These are phyloP conservation scores for Pteropus rufus DNA, from an alignment of 2,797 vertebrate species.

Conservation along the genomic window DNA sequence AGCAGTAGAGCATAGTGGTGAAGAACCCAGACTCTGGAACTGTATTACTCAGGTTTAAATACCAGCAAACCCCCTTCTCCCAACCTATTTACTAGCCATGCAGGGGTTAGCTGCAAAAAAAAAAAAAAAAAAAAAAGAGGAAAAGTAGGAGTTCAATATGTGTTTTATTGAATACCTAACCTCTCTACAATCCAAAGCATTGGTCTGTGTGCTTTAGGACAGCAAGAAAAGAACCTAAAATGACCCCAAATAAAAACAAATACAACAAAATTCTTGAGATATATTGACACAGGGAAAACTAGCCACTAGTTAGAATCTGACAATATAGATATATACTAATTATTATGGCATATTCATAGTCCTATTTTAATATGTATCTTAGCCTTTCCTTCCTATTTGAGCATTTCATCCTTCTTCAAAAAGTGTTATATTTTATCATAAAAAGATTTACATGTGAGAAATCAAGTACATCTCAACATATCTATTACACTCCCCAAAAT, in stretches of 20 bases:
- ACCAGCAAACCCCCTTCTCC: neutral
- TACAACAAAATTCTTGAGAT: neutral
- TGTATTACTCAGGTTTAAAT: neutral
- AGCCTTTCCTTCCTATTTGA: neutral
- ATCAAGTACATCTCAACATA: neutral
- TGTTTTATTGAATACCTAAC: neutral
- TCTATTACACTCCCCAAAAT: neutral
- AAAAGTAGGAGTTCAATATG: neutral
- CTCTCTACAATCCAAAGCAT: neutral
- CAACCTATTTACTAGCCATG: neutral
- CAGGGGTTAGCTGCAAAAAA: neutral
- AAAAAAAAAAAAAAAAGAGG: neutral
- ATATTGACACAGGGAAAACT: neutral
- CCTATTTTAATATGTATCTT: neutral
- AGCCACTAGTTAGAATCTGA: neutral
- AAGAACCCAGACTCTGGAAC: neutral
- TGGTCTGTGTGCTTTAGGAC: neutral
- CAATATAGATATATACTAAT: neutral
- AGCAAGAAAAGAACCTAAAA: neutral
- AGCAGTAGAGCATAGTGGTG: neutral
- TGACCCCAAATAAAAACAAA: neutral
- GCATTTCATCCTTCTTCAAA: neutral
- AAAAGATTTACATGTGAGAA: neutral
- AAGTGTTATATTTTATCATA: neutral
- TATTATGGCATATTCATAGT: neutral